These are phyloP conservation scores for Cricetomys ansorgei DNA, from an alignment of 2,113 vertebrate genomes.

Conservation along the genomic window DNA sequence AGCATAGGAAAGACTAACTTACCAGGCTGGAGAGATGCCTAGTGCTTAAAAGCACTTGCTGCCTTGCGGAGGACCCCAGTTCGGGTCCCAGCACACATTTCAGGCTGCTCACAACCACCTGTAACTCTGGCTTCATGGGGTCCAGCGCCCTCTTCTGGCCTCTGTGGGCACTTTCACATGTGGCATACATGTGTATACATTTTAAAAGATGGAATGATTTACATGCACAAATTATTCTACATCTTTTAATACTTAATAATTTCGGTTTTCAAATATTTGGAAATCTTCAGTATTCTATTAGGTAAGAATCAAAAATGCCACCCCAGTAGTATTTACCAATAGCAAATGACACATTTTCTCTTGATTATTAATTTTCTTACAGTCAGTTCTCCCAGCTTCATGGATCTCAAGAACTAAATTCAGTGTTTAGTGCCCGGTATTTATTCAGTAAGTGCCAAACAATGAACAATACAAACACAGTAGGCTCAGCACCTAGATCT, in stretches of 20 bases:
- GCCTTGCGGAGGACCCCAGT: neutral
- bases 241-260: neutral
- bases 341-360: slow-evolving; percentile 12
- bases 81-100: neutral
- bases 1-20: neutral
- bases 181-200: neutral
- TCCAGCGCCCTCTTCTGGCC: neutral
- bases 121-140: neutral
- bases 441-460: neutral
- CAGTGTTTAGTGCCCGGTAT: neutral
- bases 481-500: neutral
- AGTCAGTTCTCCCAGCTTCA: neutral
- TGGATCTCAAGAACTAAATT: neutral
- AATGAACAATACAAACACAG: neutral
- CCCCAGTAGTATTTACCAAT: neutral
- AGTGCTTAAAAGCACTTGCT: neutral
- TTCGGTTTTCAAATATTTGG: neutral
- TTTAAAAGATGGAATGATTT: neutral
- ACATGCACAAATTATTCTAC: neutral
- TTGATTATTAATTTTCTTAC: neutral
- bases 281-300: neutral
- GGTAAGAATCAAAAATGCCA: slow-evolving; percentile 6
- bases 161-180: neutral
- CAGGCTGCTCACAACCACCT: neutral
- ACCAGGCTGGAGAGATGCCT: neutral